Conservation (phyloP, 2,113 vertebrate genomes). For the Dipodomys merriami region DNA sequence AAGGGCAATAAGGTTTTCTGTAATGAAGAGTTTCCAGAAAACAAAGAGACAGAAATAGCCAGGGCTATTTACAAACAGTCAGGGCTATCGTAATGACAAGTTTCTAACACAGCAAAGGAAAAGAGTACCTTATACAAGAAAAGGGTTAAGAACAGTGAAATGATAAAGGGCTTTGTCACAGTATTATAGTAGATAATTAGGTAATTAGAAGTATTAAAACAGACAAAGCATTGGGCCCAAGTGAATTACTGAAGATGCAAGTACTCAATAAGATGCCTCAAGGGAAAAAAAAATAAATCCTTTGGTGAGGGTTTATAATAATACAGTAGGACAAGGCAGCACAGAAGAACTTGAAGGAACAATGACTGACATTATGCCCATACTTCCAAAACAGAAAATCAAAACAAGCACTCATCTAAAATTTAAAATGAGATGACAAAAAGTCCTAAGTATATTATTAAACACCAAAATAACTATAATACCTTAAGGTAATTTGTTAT, state of each 20-base stretch:
- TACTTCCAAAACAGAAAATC: slow-evolving; percentile 66
- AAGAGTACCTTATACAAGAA: slow-evolving; percentile 59
- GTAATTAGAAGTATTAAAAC: slow-evolving; percentile 81
- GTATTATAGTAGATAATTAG: slow-evolving; percentile 74
- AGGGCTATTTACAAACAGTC: background rate
- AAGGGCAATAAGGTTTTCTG: background rate
- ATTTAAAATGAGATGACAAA: slow-evolving; percentile 61
- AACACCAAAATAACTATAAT: slow-evolving; percentile 49
- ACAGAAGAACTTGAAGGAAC: slow-evolving; percentile 52
- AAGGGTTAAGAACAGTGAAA: slow-evolving; percentile 75
- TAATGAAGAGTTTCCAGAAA: slow-evolving; percentile 9
- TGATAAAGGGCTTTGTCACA: slow-evolving; percentile 71
- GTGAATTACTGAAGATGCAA: slow-evolving; percentile 77
- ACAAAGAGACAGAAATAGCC: slow-evolving; percentile 36
- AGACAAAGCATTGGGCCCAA: slow-evolving; percentile 77
- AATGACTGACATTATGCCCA: slow-evolving; percentile 31
- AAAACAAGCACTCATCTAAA: slow-evolving; percentile 61
- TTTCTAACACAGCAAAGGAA: slow-evolving; percentile 53
- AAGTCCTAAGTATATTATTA: slow-evolving; percentile 62
- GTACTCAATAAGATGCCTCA: slow-evolving; percentile 74
- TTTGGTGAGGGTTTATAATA: slow-evolving; percentile 69
- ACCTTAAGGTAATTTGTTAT: slow-evolving; percentile 43
- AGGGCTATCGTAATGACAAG: background rate
- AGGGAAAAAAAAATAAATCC: slow-evolving; percentile 58
- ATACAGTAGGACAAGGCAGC: slow-evolving; percentile 54